Evolutionary conservation across 1,140 invertebrate genomes (phyloP).

Genomic region (Formica selysi): DNA sequence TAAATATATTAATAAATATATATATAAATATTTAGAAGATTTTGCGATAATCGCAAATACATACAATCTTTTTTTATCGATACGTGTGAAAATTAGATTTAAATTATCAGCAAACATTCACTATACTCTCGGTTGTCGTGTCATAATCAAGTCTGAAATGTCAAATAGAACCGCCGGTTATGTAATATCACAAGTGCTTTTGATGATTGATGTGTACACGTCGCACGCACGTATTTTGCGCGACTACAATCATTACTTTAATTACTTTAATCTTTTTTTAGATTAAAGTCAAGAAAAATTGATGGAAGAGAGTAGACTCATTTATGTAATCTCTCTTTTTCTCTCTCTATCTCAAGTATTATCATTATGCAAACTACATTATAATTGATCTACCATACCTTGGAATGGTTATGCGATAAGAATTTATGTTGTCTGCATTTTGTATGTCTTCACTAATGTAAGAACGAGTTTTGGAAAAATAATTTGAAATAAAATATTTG

Average conservation of each 20-base stretch:
- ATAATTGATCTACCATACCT: background rate
- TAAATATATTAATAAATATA: no score
- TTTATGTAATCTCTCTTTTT: background rate
- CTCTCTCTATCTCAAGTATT: no score
- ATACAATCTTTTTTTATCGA: background rate
- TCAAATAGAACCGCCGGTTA: constrained; percentile 17
- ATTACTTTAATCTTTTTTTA: background rate
- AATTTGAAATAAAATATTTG: background rate
- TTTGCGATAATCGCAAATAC: background rate
- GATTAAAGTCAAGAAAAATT: background rate
- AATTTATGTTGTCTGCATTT: no score
- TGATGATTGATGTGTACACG: background rate
- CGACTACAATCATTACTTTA: background rate
- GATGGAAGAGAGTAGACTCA: background rate
- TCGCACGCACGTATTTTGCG: background rate
- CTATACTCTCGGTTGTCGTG: background rate
- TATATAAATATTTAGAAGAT: no score
- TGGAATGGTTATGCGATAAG: background rate
- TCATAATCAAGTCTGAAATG: constrained; percentile 9
- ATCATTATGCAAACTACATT: background rate
- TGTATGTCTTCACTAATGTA: no score
- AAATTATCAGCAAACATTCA: background rate
- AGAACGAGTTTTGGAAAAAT: background rate
- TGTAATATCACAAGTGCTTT: background rate
- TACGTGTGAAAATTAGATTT: background rate